These are phyloP conservation scores for Heliothis peltigera DNA, from an alignment of 2,888 invertebrate species.

Conservation along the genomic window DNA sequence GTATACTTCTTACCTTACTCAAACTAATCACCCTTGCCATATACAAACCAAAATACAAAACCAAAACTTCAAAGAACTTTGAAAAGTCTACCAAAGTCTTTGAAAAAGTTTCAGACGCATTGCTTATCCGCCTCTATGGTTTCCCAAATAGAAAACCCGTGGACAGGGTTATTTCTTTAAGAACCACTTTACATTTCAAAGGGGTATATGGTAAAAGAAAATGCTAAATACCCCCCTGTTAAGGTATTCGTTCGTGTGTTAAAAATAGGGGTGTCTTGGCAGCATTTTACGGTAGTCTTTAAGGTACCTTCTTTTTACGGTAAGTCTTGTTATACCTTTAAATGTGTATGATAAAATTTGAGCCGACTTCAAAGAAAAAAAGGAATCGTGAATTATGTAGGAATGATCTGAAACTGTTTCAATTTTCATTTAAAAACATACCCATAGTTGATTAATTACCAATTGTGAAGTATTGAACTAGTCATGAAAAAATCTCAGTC, in stretches of 20 bases:
- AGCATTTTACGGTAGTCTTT: slow-evolving; percentile 14
- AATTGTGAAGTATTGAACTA: too few relatives aligned
- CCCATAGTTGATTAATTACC: too few relatives aligned
- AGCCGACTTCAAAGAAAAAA: too few relatives aligned
- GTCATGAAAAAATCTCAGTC: too few relatives aligned
- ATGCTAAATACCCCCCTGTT: slow-evolving; percentile 40
- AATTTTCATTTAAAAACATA: too few relatives aligned
- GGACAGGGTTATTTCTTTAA: slow-evolving; percentile 51
- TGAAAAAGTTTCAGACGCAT: slow-evolving; percentile 40
- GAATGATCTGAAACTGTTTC: too few relatives aligned
- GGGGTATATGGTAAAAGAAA: slow-evolving; percentile 41
- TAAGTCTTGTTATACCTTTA: background rate
- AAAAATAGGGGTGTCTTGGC: slow-evolving; percentile 17
- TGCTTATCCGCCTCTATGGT: slow-evolving; percentile 36
- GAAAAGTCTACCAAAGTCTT: slow-evolving; percentile 41
- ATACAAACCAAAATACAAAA: slow-evolving; percentile 7
- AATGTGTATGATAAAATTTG: background rate
- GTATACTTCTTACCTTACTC: too few relatives aligned
- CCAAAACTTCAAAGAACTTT: slow-evolving; percentile 41
- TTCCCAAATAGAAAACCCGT: slow-evolving; percentile 32
- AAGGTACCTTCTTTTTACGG: background rate
- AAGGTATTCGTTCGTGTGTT: slow-evolving; percentile 41
- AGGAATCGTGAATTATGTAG: too few relatives aligned
- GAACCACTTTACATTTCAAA: slow-evolving; percentile 50
- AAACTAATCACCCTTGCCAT: too few relatives aligned